Percentiles rank a stretch among this genome's conserved stretches.
Conservation (phyloP, 2,113 vertebrate genomes). For the Apeltes quadracus region DNA sequence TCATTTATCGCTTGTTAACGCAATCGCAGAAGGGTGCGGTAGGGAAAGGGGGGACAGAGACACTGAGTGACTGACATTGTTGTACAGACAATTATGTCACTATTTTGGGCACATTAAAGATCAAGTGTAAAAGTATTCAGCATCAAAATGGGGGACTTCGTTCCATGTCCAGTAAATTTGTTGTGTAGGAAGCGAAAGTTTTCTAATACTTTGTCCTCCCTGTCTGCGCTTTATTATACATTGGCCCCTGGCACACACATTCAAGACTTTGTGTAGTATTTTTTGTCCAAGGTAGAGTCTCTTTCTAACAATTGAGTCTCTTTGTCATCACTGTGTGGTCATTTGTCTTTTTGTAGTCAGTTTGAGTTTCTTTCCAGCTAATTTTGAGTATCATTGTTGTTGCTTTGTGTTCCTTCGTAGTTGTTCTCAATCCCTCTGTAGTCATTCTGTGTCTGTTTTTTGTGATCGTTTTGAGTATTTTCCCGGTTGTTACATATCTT, state of each 20-base stretch:
- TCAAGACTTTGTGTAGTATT: neutral
- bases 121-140: slow-evolving; percentile 49
- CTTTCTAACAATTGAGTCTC: too few species aligned
- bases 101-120: slow-evolving; percentile 59
- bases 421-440: too few species aligned
- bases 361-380: too few species aligned
- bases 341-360: too few species aligned
- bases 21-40: slow-evolving; percentile 27
- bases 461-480: too few species aligned
- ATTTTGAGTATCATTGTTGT: too few species aligned
- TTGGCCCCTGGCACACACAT: neutral
- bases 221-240: neutral
- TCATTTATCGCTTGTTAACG: slow-evolving; percentile 42
- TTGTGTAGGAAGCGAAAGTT: neutral
- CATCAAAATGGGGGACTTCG: slow-evolving; percentile 5
- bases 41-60: neutral
- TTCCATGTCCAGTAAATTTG: neutral
- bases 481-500: too few species aligned
- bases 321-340: neutral
- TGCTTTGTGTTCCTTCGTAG: too few species aligned
- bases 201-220: neutral
- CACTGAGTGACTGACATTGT: slow-evolving; percentile 36
- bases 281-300: neutral
- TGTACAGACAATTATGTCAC: slow-evolving; percentile 56
- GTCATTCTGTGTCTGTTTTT: too few species aligned